phyloP scores from a whole-genome alignment of 1,140 invertebrate genomes.

The Achatina immaculata region DNA sequence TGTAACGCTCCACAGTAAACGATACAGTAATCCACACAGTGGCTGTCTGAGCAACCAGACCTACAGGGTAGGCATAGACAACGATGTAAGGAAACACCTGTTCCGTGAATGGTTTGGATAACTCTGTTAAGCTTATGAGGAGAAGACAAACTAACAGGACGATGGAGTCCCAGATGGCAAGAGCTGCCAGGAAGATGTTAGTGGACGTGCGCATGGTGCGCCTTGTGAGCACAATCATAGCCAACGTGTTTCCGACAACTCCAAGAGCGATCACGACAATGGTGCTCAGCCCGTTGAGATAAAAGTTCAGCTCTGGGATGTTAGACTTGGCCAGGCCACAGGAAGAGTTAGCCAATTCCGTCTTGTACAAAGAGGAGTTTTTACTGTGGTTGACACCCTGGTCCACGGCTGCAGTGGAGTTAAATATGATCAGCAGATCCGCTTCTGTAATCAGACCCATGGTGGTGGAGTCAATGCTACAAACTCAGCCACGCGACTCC shows the following conservation, averaged over 20 bases:
- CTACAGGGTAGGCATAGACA: constrained; percentile 88
- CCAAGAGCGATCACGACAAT: constrained; percentile 88
- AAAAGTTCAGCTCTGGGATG: constrained; percentile 45
- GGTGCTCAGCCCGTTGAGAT: constrained; percentile 80
- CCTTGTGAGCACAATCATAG: constrained; percentile 86
- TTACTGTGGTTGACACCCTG: too few relatives aligned
- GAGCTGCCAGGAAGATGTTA: constrained; percentile 90
- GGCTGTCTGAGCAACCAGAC: constrained; percentile 88
- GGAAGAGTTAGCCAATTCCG: neutral
- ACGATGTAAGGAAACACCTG: constrained; percentile 84
- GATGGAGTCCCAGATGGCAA: constrained; percentile 91
- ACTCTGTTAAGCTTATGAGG: constrained; percentile 82
- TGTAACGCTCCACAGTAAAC: constrained; percentile 94
- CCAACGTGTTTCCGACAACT: constrained; percentile 89
- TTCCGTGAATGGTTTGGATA: constrained; percentile 78
- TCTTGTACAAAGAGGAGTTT: neutral
- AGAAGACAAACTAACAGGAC: constrained; percentile 88
- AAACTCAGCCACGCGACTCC: neutral
- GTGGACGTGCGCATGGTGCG: constrained; percentile 95
- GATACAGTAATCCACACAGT: constrained; percentile 95
- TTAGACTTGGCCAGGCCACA: neutral
- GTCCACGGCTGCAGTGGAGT: neutral
- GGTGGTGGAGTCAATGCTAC: neutral
- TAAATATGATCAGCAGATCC: neutral
- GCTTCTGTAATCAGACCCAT: neutral